Conservation (phyloP, 1,140 invertebrate species). For the Hyles euphorbiae region DNA sequence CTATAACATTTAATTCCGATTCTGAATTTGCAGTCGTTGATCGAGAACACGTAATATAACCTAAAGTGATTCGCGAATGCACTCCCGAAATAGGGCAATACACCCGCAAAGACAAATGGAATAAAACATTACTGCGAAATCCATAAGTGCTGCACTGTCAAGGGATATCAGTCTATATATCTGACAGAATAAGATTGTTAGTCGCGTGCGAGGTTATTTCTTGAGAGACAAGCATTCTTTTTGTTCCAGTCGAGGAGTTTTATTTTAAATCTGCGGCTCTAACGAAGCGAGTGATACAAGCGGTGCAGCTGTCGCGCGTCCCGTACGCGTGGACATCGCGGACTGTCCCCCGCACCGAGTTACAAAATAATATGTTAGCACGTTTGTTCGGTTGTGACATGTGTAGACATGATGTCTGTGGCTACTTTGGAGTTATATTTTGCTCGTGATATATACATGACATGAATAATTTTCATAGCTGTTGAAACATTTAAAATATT, state of each 20-base stretch:
- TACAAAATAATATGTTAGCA: too few species aligned
- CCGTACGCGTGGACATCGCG: too few species aligned
- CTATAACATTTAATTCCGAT: too few species aligned
- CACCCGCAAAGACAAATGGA: constrained; percentile 68
- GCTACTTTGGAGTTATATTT: too few species aligned
- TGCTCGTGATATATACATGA: too few species aligned
- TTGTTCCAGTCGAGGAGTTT: constrained; percentile 57
- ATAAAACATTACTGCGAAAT: constrained; percentile 49
- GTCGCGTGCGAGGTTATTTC: too few species aligned
- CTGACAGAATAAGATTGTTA: too few species aligned
- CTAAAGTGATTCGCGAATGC: constrained; percentile 48
- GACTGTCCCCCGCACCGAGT: too few species aligned
- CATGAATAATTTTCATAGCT: too few species aligned
- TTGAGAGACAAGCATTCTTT: constrained; percentile 43
- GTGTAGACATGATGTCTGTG: constrained; percentile 24
- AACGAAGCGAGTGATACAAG: constrained; percentile 59
- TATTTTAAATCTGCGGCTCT: constrained; percentile 66
- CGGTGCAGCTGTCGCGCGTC: constrained; percentile 37
- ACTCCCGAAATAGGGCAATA: constrained; percentile 64
- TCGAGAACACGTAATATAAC: constrained; percentile 2
- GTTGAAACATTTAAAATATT: too few species aligned
- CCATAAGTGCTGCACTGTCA: neutral
- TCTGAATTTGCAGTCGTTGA: constrained; percentile 22
- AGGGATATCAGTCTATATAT: too few species aligned
- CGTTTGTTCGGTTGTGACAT: constrained; percentile 27